Conservation (phyloP, 2,113 vertebrate genomes). For the Dicaeum eximium region DNA sequence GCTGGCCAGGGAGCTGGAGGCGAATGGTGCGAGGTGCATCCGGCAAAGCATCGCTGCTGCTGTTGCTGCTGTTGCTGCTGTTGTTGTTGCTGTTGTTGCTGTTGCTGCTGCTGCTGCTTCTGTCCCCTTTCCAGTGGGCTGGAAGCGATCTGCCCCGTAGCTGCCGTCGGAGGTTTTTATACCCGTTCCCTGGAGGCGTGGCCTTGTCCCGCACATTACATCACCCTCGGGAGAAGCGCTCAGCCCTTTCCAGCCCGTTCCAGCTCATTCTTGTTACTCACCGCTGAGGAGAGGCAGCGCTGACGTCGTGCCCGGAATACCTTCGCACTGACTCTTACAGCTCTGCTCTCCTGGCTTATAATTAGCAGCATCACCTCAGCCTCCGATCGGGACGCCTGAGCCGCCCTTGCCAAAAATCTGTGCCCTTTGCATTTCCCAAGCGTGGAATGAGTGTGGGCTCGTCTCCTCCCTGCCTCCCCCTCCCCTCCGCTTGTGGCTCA, state of each 20-base stretch:
- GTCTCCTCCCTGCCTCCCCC: neutral
- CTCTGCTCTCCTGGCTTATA: slow-evolving; percentile 35
- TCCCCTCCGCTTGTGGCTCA: neutral
- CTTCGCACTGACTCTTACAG: slow-evolving; percentile 1
- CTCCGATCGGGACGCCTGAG: neutral
- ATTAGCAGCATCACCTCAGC: slow-evolving; percentile 62
- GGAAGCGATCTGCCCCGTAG: neutral
- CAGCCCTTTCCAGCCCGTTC: slow-evolving; percentile 50
- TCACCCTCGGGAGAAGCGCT: neutral
- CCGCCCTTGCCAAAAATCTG: slow-evolving; percentile 4
- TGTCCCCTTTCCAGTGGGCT: neutral
- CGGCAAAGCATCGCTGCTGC: slow-evolving; percentile 29
- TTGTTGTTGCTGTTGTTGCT: neutral
- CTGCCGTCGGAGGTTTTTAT: neutral
- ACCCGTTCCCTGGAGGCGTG: neutral
- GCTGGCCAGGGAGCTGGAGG: slow-evolving; percentile 44
- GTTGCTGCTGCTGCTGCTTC: neutral
- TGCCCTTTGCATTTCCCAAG: neutral
- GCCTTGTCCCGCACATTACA: neutral
- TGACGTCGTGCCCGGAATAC: neutral
- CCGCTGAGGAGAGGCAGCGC: neutral
- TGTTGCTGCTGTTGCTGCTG: fast-evolving
- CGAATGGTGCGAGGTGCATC: slow-evolving; percentile 30
- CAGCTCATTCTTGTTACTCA: slow-evolving; percentile 53
- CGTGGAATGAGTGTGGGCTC: neutral